phyloP scores from a whole-genome alignment of 1,140 invertebrate genomes.

The Bradysia coprophila region DNA sequence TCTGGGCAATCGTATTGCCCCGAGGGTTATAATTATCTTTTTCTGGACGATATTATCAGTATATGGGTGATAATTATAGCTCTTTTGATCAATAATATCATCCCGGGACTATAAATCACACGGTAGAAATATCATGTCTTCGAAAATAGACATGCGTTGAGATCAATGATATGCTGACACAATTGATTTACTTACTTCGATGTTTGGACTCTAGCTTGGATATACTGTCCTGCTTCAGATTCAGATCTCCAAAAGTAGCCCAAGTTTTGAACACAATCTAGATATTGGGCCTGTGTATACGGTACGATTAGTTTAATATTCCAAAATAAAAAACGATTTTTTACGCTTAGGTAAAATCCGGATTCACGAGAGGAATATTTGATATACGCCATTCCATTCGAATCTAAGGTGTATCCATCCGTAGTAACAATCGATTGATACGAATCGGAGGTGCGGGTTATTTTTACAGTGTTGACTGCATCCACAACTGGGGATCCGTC shows the following conservation, averaged over 20 bases:
- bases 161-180: no score
- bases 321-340: slow-evolving; percentile 1
- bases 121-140: no score
- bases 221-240: slow-evolving; percentile 50
- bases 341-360: slow-evolving; percentile 22
- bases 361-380: slow-evolving; percentile 43
- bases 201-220: slow-evolving; percentile 53
- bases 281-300: slow-evolving; percentile 37
- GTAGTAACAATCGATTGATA: slow-evolving; percentile 41
- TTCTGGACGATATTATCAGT: no score
- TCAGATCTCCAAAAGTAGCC: slow-evolving; percentile 55
- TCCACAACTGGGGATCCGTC: slow-evolving; percentile 48
- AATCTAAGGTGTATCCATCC: slow-evolving; percentile 35
- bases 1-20: no score
- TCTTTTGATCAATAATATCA: no score
- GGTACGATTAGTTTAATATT: slow-evolving; percentile 4
- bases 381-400: slow-evolving; percentile 48
- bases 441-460: slow-evolving; percentile 46
- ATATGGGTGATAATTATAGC: no score
- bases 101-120: no score
- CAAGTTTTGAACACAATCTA: slow-evolving; percentile 39
- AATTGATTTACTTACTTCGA: slow-evolving; percentile 23
- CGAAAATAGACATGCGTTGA: no score
- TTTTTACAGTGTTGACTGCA: slow-evolving; percentile 38
- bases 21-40: no score